Evolutionary conservation across 2,888 invertebrate genomes (phyloP), one percentile per base, ranked within the genome.

Genomic region (Hydraecia micacea): DNA sequence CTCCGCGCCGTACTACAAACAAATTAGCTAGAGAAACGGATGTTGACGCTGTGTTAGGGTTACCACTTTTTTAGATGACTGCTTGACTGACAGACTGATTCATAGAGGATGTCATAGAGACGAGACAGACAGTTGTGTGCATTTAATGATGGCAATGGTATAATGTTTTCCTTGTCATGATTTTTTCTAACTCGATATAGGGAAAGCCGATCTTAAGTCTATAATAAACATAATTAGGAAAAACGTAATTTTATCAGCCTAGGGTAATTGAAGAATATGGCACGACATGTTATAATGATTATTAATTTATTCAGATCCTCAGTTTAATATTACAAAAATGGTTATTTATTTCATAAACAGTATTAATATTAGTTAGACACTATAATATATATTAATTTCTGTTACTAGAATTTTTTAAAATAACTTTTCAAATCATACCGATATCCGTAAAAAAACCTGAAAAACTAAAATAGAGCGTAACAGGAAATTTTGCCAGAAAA

Each of bases 21-120:
- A 94, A 95, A 95, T 95, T 95, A 95, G 93, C 92, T 90, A 89
- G 90, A 92, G 93, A 89, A 93, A 93, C 92, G 93, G 92, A 92
- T 93, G 93, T 91, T 90, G 91, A 86, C 85, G 89, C 84, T 85
- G 81, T 73, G 65, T 65, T 88, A 94, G 93, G 94, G 94, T 85
- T 94, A 87, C 80, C 91, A 83, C 86, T 77, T 81, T 77, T 85
- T 79, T 75, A 67, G 63, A 85, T 79, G 73, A 85, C 73, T 73
- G 67, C 75, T 74, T 81, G 73, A 73, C 62, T 79, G 82, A 83
- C 78, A 78, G 73, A 65, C 71, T 71, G 65, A 58, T 78, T 73
- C 60, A 83, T 76, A 74, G 71, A 70, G 58, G 58, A 70, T 74
- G 73, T 76, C 67, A 68, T 69, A 58, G 63, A 58, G 42, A 74